Percentiles rank a stretch among this genome's conserved stretches.
Conservation (phyloP, 2,113 vertebrate species). For the Calypte anna region DNA sequence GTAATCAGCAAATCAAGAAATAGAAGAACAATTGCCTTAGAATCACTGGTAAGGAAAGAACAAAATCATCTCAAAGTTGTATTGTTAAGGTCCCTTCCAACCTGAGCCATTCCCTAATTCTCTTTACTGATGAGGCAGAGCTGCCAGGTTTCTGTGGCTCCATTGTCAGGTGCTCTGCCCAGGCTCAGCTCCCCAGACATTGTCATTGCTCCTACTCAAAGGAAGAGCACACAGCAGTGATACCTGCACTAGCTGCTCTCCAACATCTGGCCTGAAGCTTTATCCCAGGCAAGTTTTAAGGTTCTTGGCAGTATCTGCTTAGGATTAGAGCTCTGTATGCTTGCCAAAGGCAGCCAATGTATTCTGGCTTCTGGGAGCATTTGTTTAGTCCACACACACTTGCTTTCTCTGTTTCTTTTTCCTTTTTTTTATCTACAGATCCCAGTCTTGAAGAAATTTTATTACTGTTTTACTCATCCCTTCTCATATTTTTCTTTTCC, state of each 20-base stretch:
- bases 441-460: background rate
- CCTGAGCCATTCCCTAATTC: too few relatives aligned
- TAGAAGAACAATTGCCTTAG: background rate
- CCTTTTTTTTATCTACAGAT: background rate
- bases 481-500: background rate
- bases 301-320: background rate
- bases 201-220: background rate
- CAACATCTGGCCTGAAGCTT: background rate
- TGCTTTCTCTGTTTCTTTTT: background rate
- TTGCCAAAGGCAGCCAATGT: background rate
- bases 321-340: background rate
- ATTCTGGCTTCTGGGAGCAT: background rate
- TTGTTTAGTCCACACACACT: background rate
- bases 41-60: background rate
- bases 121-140: background rate
- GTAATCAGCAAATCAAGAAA: slow-evolving; percentile 3
- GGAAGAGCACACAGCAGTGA: background rate
- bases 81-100: too few relatives aligned
- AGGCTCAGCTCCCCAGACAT: background rate
- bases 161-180: background rate
- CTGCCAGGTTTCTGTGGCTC: background rate
- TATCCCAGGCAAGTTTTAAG: background rate
- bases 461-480: background rate
- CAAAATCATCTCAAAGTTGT: background rate
- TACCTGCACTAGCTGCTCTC: background rate